Percentiles rank a stretch among this genome's conserved stretches.
phyloP scores from a whole-genome alignment of 1,140 invertebrate genomes.

The Lepidotrigona ventralis region DNA sequence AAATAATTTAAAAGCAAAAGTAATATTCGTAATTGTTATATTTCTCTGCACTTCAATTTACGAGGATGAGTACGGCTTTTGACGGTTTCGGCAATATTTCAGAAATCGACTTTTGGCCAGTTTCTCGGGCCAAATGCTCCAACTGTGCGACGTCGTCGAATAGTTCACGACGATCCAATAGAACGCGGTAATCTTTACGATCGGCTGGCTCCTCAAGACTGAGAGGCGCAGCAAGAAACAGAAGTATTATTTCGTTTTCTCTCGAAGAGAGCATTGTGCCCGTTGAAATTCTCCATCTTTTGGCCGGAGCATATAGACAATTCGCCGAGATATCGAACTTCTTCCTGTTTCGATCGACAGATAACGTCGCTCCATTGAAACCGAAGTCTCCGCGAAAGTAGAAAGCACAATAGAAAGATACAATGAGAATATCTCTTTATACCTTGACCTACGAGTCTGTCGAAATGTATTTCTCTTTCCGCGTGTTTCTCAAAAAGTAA shows the following conservation, averaged over 20 bases:
- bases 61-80: too few species aligned
- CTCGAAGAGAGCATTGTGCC: background rate
- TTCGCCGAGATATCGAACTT: constrained; percentile 23
- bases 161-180: background rate
- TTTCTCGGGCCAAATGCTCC: too few species aligned
- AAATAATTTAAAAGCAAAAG: too few species aligned
- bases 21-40: too few species aligned
- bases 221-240: background rate
- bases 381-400: background rate
- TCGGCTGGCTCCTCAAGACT: background rate
- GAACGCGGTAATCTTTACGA: constrained; percentile 23
- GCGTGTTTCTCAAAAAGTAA: background rate
- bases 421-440: background rate
- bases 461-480: background rate
- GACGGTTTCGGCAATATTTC: too few species aligned
- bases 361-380: constrained; percentile 36
- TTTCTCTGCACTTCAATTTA: too few species aligned
- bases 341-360: background rate
- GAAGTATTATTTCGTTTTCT: constrained; percentile 37
- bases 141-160: background rate
- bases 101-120: too few species aligned
- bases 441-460: background rate
- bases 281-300: constrained; percentile 2
- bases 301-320: background rate
- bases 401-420: background rate